phyloP scores from a whole-genome alignment of 2,113 vertebrate genomes.

The Poecilia latipinna region DNA sequence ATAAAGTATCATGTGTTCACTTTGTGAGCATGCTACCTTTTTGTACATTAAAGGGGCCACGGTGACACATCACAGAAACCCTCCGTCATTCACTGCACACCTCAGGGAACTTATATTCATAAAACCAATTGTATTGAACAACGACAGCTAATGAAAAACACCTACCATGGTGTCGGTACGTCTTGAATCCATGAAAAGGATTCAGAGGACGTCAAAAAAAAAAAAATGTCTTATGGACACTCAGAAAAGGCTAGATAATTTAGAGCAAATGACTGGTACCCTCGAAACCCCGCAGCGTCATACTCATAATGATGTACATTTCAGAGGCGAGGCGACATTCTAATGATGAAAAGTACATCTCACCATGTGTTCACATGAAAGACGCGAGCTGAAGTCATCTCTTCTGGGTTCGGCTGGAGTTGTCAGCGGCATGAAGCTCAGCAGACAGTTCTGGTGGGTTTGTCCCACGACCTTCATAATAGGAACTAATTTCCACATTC shows the following conservation, averaged over 20 bases:
- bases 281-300: conserved; percentile 27
- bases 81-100: conserved; percentile 61
- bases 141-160: conserved; percentile 62
- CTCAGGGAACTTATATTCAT: conserved; percentile 36
- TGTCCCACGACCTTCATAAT: conserved; percentile 33
- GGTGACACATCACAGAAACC: conserved; percentile 52
- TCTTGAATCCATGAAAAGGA: conserved; percentile 53
- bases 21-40: conserved; percentile 26
- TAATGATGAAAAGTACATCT: conserved; percentile 31
- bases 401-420: conserved; percentile 8
- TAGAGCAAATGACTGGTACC: conserved; percentile 32
- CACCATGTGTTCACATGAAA: conserved; percentile 26
- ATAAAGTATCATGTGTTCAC: conserved; percentile 21
- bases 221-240: conserved; percentile 19
- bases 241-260: conserved; percentile 29
- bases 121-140: conserved; percentile 64
- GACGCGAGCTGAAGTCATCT: conserved; percentile 19
- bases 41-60: conserved; percentile 6
- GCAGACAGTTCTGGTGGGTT: not conserved
- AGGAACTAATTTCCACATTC: conserved; percentile 12
- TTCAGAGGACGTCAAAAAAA: conserved; percentile 3
- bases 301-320: conserved; percentile 43
- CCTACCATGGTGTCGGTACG: conserved; percentile 41
- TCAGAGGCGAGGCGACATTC: conserved; percentile 38
- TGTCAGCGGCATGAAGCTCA: conserved; percentile 11